A percentile compares a stretch with the other conserved stretches of the same genome.
Evolutionary conservation across 2,888 invertebrate species (phyloP).

Genomic region (Diplazon laetatorius): DNA sequence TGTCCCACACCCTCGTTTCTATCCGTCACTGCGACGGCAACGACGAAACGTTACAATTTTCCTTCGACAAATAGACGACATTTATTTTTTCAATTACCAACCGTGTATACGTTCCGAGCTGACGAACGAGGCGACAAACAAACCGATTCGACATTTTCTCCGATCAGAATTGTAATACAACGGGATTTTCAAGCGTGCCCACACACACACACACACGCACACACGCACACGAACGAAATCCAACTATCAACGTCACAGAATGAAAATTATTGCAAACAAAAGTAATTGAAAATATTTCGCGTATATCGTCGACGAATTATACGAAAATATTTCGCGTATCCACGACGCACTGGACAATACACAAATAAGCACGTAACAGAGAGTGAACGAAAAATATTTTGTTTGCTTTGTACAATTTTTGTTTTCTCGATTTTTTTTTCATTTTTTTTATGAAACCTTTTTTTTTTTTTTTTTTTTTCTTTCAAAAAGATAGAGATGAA

Average conservation of each 20-base stretch:
- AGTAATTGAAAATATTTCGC: conserved; percentile 29
- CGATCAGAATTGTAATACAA: not conserved
- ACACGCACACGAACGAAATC: not conserved
- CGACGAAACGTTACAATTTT: conserved; percentile 26
- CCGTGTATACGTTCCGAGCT: conserved; percentile 18
- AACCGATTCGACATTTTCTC: conserved; percentile 18
- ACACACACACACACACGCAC: not conserved
- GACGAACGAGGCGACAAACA: conserved; percentile 25
- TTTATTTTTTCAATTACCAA: conserved; percentile 44
- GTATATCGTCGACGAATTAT: not conserved
- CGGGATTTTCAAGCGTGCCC: conserved; percentile 13
- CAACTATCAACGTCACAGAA: not conserved
- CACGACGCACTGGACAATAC: not conserved
- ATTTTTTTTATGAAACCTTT: not conserved
- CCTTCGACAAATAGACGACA: conserved; percentile 28
- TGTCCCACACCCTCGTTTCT: not conserved
- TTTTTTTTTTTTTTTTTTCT: not conserved
- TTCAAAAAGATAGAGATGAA: not conserved
- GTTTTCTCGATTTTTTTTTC: too few relatives aligned
- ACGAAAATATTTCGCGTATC: conserved; percentile 8
- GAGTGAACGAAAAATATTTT: too few relatives aligned
- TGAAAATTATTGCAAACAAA: conserved; percentile 30
- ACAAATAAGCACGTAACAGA: not conserved
- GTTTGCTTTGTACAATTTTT: too few relatives aligned
- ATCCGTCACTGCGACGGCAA: not conserved